These are phyloP conservation scores for Pediacus dermestoides DNA, from an alignment of 2,888 invertebrate species.

Conservation along the genomic window DNA sequence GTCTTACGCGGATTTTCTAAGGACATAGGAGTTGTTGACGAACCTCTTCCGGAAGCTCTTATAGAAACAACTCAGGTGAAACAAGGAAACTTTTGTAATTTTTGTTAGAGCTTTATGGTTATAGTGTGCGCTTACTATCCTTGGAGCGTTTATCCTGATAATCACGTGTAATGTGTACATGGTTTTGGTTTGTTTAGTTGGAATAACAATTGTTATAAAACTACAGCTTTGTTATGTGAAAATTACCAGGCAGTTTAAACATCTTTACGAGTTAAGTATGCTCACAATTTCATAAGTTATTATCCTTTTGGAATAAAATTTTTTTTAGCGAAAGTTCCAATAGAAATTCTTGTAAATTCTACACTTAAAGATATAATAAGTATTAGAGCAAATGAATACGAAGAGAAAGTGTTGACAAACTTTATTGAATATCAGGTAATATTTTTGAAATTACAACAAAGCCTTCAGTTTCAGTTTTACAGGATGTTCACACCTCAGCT, in stretches of 20 bases:
- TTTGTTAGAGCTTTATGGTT: constrained; percentile 61
- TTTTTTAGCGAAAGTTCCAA: constrained; percentile 72
- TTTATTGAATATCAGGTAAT: constrained; percentile 52
- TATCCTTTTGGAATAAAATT: constrained; percentile 2
- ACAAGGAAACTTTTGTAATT: too few species aligned
- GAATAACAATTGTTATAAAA: constrained; percentile 58
- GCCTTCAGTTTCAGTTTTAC: too few species aligned
- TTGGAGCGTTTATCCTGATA: too few species aligned
- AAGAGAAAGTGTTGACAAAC: constrained; percentile 55
- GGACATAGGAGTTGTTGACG: constrained; percentile 65
- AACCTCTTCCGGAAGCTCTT: constrained; percentile 54
- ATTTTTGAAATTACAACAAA: too few species aligned
- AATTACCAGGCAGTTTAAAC: constrained; percentile 67
- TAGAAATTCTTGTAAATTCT: constrained; percentile 82
- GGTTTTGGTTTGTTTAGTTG: too few species aligned
- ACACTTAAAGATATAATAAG: constrained; percentile 79
- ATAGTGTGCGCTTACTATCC: too few species aligned
- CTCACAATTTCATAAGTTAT: too few species aligned
- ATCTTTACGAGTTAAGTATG: constrained; percentile 52
- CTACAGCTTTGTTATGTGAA: constrained; percentile 61
- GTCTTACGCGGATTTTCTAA: constrained; percentile 75
- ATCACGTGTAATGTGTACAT: too few species aligned
- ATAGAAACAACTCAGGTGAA: constrained; percentile 56
- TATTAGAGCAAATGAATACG: constrained; percentile 73
- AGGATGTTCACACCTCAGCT: constrained; percentile 58